Evolutionary conservation across 2,797 vertebrate species (phyloP).

Genomic region (Hapalemur alaotrensis): DNA sequence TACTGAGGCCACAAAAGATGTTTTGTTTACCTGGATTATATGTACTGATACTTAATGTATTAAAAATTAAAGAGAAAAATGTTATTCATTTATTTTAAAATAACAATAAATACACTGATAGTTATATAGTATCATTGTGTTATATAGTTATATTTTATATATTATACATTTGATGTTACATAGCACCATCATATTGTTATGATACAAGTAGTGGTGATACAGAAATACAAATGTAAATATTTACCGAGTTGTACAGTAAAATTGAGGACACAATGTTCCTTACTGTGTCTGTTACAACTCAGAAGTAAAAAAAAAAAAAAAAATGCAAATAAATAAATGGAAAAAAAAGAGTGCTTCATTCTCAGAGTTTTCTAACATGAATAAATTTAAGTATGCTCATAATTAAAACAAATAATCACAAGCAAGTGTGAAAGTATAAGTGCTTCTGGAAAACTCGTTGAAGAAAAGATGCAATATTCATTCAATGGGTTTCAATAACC

Average conservation of each 20-base stretch:
- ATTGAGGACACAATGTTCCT: background rate
- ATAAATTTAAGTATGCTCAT: slow-evolving; percentile 41
- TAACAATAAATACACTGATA: background rate
- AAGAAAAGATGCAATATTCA: slow-evolving; percentile 11
- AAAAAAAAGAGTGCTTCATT: background rate
- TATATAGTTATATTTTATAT: background rate
- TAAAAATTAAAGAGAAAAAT: background rate
- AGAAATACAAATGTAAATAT: background rate
- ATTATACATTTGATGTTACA: background rate
- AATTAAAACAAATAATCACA: slow-evolving; percentile 63
- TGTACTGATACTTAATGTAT: background rate
- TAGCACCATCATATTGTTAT: background rate
- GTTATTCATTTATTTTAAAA: background rate
- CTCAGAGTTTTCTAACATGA: slow-evolving; percentile 38
- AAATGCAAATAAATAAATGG: background rate
- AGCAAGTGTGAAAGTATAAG: background rate
- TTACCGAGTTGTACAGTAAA: background rate
- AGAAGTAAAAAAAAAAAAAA: background rate
- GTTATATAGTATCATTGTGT: background rate
- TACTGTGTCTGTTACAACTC: background rate
- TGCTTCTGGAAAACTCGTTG: slow-evolving; percentile 4
- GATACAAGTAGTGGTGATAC: fast-evolving
- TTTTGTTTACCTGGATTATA: background rate
- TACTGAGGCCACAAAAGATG: background rate
- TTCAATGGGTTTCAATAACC: background rate